Base-by-base conservation (phyloP, 2,797 vertebrate genomes). In the Gouania willdenowi region DNA sequence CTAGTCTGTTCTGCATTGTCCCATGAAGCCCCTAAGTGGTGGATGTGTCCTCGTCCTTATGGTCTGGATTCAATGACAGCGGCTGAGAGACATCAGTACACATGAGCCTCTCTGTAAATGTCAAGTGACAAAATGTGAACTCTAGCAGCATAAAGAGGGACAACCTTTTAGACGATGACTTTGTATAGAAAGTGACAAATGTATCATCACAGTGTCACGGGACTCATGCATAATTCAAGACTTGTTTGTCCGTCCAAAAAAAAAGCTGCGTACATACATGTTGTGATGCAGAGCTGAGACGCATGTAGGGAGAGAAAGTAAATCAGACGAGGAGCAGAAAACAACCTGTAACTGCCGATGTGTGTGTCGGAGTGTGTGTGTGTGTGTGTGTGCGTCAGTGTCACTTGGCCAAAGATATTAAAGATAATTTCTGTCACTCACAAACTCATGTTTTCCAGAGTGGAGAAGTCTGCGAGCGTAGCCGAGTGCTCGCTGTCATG, bases 91-190 rank as follows among this genome's bases (percentile, higher is more conserved):
- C 67, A 60, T 64, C 71, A 71, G 63, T 24, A 63, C 72, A 68
- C 69, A 51, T 65, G 50, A 77, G 69, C 64, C 37, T 66, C 66
- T 50, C 46, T 26, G 59, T 64, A 84, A 84, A 87, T 84, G 75
- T 82, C 79, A 85, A 78, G 66, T 79, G 75, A 79, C 76, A 80
- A 78, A 80, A 80, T 70, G 62, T 72, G 73, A 83, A 81, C 77
- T 74, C 56, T 44, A 51, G 65, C 54, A 35, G 64, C 66, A 73
- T 66, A 58, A 77, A 73, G 54, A 73, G 63, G 63, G 75, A 80
- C 73, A 58, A 59, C 42, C 53, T 45, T 75, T 66, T 66, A 68
- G 69, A 76, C 54, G 48, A 75, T 46, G 66, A 79, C 69, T 77
- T 68, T 74, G 73, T 73, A 59, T 48, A 57, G 71, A 75, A n/a